Evolutionary conservation across 2,888 invertebrate genomes (phyloP).

Genomic region (Cataglyphis cursor): DNA sequence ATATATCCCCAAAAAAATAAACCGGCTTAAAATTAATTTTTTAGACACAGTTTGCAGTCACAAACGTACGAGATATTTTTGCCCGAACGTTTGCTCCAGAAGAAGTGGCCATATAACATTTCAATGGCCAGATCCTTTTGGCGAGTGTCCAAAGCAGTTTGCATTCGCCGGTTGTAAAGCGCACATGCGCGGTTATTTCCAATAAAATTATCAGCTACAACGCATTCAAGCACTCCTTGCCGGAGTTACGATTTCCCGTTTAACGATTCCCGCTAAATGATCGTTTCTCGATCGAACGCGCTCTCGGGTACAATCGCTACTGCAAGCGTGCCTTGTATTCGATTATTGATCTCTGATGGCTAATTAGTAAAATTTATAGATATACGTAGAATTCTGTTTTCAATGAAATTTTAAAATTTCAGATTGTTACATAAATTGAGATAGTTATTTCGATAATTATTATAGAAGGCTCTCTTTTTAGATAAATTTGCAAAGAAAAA

Average conservation of each 20-base stretch:
- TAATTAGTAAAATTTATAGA: background rate
- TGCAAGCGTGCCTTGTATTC: conserved; percentile 3
- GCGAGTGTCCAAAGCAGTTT: conserved; percentile 81
- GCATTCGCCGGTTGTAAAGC: conserved; percentile 77
- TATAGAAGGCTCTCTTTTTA: background rate
- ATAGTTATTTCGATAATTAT: background rate
- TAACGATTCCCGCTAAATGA: conserved; percentile 33
- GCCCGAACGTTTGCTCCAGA: conserved; percentile 35
- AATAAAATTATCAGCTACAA: conserved; percentile 78
- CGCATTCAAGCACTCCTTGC: background rate
- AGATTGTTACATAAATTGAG: background rate
- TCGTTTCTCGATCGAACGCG: conserved; percentile 33
- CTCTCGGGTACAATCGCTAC: background rate
- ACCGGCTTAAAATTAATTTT: conserved; percentile 53
- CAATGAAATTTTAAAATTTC: background rate
- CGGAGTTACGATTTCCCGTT: conserved; percentile 36
- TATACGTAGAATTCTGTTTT: background rate
- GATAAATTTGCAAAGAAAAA: background rate
- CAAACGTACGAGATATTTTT: conserved; percentile 18
- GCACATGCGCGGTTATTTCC: conserved; percentile 74
- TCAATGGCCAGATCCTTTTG: conserved; percentile 78
- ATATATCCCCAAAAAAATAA: background rate
- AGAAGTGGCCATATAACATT: conserved; percentile 76
- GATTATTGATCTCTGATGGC: conserved; percentile 1
- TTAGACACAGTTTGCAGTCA: conserved; percentile 12